Conservation (phyloP, 2,113 vertebrate genomes). For the Eublepharis macularius region DNA sequence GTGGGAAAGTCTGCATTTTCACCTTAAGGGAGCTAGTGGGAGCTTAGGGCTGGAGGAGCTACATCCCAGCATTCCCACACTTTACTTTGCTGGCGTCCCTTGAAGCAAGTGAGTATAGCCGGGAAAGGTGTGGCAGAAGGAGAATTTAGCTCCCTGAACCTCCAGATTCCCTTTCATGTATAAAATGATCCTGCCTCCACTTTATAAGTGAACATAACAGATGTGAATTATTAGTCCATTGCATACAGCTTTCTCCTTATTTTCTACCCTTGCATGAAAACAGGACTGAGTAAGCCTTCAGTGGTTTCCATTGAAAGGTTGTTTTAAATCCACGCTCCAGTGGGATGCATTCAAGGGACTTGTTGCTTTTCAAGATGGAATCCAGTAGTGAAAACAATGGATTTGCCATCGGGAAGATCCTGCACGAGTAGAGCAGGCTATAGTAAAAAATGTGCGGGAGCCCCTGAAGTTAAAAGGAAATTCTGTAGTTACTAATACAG, state of each 20-base stretch:
- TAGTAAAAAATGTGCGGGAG: constrained; percentile 13
- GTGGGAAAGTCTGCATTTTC: too few relatives aligned
- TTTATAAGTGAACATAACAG: too few relatives aligned
- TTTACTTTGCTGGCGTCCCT: too few relatives aligned
- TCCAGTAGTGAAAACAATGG: background rate
- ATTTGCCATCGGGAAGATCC: background rate
- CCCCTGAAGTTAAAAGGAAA: constrained; percentile 29
- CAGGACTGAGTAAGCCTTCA: background rate
- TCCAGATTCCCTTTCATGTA: too few relatives aligned
- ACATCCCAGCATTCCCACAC: too few relatives aligned
- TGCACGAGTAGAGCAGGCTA: constrained; percentile 18
- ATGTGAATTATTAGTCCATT: too few relatives aligned
- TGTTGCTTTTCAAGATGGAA: background rate
- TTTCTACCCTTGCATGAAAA: background rate
- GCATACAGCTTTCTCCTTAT: background rate
- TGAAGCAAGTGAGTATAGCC: too few relatives aligned
- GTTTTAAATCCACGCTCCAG: constrained; percentile 1
- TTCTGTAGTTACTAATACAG: constrained; percentile 4
- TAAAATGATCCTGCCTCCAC: too few relatives aligned
- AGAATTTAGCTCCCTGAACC: too few relatives aligned
- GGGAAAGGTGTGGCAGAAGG: too few relatives aligned
- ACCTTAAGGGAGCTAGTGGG: too few relatives aligned
- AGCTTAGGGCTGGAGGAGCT: too few relatives aligned
- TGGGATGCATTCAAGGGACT: rapidly evolving
- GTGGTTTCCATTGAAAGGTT: background rate